phyloP scores from a whole-genome alignment of 1,140 invertebrate genomes.

The Drosophila serrata region DNA sequence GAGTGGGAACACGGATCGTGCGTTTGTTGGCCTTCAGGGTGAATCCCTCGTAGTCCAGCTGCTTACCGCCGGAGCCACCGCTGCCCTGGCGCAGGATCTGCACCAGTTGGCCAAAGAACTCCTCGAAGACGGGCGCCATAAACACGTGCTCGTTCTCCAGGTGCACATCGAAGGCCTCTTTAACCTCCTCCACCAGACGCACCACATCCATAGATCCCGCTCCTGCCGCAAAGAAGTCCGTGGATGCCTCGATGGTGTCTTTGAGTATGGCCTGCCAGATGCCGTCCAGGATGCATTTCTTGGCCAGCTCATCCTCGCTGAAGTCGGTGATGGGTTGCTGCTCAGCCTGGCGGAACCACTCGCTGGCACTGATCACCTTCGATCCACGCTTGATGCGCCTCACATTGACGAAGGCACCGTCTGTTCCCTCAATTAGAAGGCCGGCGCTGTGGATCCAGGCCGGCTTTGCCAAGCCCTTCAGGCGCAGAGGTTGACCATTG shows the following conservation, averaged over 20 bases:
- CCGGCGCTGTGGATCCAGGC: conserved; percentile 93
- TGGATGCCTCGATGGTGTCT: conserved; percentile 90
- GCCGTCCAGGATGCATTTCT: conserved; percentile 87
- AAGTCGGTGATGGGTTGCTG: conserved; percentile 87
- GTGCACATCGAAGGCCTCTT: conserved; percentile 90
- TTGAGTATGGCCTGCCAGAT: conserved; percentile 96
- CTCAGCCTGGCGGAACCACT: conserved; percentile 90
- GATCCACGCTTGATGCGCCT: conserved; percentile 90
- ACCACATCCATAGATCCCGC: conserved; percentile 99
- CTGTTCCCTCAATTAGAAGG: conserved; percentile 91
- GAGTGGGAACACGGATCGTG: conserved; percentile 93
- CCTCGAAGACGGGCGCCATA: conserved; percentile 95
- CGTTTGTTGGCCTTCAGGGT: conserved; percentile 93
- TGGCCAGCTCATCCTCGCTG: conserved; percentile 91
- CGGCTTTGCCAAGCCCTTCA: conserved; percentile 88
- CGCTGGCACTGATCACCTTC: conserved; percentile 93
- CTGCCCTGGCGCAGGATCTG: conserved; percentile 64
- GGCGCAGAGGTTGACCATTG: conserved; percentile 86
- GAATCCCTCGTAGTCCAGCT: conserved; percentile 90
- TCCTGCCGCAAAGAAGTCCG: conserved; percentile 96
- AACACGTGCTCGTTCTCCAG: conserved; percentile 96
- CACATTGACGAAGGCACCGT: conserved; percentile 92
- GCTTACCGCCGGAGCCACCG: conserved; percentile 33
- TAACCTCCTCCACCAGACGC: conserved; percentile 96
- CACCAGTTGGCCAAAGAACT: conserved; percentile 88